Evolutionary conservation across 1,140 invertebrate species (phyloP).

Genomic region (Rhagoletis pomonella): DNA sequence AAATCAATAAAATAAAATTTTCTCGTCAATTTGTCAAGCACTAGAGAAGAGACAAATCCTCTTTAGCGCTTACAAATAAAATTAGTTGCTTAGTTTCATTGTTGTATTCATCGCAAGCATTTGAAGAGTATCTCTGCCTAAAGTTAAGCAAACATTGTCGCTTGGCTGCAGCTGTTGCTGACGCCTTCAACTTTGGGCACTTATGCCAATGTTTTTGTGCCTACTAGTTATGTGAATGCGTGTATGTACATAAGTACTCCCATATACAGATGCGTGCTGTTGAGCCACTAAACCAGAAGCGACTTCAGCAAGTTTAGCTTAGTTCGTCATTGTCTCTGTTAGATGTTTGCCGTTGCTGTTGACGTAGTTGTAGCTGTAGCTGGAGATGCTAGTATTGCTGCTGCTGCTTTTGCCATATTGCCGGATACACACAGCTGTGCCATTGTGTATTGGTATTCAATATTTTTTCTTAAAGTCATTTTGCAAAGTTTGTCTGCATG

Average conservation of each 20-base stretch:
- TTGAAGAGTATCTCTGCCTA: background rate
- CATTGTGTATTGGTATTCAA: background rate
- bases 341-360: background rate
- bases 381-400: background rate
- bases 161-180: constrained; percentile 33
- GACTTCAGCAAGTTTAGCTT: constrained; percentile 1
- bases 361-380: background rate
- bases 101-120: background rate
- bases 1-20: too few species aligned
- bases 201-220: too few species aligned
- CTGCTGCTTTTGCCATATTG: background rate
- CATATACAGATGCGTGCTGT: background rate
- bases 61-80: background rate
- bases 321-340: too few species aligned
- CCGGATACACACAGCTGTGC: background rate
- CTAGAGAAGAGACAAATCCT: background rate
- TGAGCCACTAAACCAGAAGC: constrained; percentile 21
- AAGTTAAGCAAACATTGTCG: constrained; percentile 26
- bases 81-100: background rate
- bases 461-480: background rate
- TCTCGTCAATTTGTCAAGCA: too few species aligned
- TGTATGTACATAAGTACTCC: background rate
- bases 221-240: background rate
- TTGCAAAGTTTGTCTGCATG: constrained; percentile 24
- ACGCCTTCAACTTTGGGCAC: background rate